These are phyloP conservation scores for Motacilla alba DNA, from an alignment of 2,113 vertebrate genomes.

Conservation along the genomic window DNA sequence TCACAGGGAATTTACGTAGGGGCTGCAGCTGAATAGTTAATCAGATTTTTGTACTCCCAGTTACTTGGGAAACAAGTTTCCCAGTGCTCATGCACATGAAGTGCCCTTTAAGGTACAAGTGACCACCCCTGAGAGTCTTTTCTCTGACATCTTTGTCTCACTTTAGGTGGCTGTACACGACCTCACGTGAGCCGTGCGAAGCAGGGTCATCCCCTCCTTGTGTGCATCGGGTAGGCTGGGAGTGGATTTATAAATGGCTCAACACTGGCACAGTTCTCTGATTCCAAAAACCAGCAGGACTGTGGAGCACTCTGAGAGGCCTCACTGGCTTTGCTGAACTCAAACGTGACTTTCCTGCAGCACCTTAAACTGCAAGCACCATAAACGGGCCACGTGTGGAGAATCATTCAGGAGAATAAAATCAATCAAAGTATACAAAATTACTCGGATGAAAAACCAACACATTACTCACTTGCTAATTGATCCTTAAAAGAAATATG, in stretches of 20 bases:
- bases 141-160: not conserved
- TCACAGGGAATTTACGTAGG: not conserved
- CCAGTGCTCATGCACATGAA: not conserved
- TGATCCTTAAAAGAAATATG: not conserved
- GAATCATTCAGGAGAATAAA: not conserved
- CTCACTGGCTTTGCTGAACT: not conserved
- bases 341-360: not conserved
- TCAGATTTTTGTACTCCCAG: not conserved
- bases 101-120: not conserved
- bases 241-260: not conserved
- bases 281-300: not conserved
- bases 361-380: not conserved
- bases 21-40: not conserved
- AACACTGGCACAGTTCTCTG: not conserved
- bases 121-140: not conserved
- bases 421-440: not conserved
- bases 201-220: not conserved
- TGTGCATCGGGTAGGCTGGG: not conserved
- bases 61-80: not conserved
- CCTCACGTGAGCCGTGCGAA: not conserved
- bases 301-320: not conserved
- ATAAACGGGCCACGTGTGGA: not conserved
- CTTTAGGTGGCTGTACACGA: not conserved
- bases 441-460: not conserved
- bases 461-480: not conserved